Evolutionary conservation across 2,888 invertebrate species (phyloP).

Genomic region (Melolontha melolontha): DNA sequence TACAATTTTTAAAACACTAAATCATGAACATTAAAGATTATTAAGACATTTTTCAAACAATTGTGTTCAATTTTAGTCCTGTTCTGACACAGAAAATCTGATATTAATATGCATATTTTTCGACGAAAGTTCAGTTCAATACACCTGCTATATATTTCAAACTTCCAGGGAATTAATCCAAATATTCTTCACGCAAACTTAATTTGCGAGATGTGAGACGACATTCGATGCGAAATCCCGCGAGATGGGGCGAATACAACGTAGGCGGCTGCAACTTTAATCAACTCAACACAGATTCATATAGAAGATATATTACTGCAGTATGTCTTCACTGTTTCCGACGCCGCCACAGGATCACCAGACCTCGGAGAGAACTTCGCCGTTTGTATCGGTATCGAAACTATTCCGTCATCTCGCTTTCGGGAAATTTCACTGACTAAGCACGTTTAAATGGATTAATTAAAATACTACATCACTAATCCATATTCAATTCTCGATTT

Average conservation of each 20-base stretch:
- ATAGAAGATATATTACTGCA: conserved; percentile 54
- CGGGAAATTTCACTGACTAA: not conserved
- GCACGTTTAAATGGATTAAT: not conserved
- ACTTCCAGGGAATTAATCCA: conserved; percentile 26
- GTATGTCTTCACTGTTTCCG: conserved; percentile 47
- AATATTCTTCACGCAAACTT: conserved; percentile 27
- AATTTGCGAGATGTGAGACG: conserved; percentile 49
- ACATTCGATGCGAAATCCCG: conserved; percentile 55
- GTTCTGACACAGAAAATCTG: too few relatives aligned
- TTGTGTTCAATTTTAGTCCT: too few relatives aligned
- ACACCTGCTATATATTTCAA: conserved; percentile 10
- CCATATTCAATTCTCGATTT: not conserved
- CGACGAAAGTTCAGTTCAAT: not conserved
- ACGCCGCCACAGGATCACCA: not conserved
- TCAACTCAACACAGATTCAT: conserved; percentile 54
- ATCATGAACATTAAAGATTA: too few relatives aligned
- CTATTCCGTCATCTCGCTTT: conserved; percentile 6
- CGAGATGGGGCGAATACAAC: conserved; percentile 53
- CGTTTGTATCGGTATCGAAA: conserved; percentile 21
- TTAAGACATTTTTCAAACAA: too few relatives aligned
- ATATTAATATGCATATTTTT: too few relatives aligned
- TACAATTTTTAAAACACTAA: too few relatives aligned
- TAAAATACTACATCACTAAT: not conserved
- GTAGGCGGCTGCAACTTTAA: conserved; percentile 51
- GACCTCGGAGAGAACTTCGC: conserved; percentile 1